Conservation (phyloP, 2,797 vertebrate genomes). For the Alca torda region DNA sequence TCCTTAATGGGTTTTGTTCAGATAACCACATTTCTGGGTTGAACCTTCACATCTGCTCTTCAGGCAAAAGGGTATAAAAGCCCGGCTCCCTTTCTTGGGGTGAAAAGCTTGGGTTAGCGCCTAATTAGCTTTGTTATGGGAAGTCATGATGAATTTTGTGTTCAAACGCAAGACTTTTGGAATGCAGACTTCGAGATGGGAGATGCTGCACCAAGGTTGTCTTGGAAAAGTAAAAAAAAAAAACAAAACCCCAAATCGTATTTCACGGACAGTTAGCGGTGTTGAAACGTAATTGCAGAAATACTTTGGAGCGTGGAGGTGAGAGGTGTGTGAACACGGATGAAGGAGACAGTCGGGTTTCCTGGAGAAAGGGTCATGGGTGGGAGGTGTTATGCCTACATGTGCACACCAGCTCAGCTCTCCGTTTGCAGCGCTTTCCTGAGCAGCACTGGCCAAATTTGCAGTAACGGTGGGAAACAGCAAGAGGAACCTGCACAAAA, state of each 20-base stretch:
- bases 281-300: not conserved
- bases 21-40: not conserved
- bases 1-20: not conserved
- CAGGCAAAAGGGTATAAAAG: not conserved
- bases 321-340: not conserved
- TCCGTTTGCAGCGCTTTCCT: not conserved
- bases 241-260: not conserved
- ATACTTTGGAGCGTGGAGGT: not conserved
- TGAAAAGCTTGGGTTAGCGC: not conserved
- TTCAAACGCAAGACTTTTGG: not conserved
- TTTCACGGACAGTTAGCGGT: not conserved
- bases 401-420: not conserved
- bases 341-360: not conserved
- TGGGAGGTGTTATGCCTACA: accelerated
- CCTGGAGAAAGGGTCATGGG: not conserved
- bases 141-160: not conserved
- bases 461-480: not conserved
- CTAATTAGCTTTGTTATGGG: not conserved
- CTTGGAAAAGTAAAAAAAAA: not conserved
- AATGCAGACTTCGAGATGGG: not conserved
- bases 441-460: not conserved
- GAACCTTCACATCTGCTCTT: not conserved
- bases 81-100: not conserved
- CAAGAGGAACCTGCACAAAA: not conserved
- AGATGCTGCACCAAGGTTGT: not conserved